Evolutionary conservation across 1,140 invertebrate genomes (phyloP).

Genomic region (Euura saliciscinereae): DNA sequence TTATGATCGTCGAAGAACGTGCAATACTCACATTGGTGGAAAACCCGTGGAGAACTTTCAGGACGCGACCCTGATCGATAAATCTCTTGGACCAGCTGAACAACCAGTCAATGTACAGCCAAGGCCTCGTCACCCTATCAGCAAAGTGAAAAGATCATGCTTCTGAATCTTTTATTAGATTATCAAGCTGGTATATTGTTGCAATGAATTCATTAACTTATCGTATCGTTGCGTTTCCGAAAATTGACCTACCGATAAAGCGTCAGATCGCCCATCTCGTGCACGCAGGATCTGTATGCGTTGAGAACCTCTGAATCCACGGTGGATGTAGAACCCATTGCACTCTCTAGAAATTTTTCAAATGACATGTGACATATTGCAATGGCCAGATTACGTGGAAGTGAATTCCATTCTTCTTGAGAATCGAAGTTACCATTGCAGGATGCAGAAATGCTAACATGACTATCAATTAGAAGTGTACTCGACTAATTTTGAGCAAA

Average conservation of each 20-base stretch:
- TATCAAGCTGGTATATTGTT: neutral
- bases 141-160: constrained; percentile 60
- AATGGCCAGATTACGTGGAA: too few relatives aligned
- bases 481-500: constrained; percentile 43
- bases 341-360: constrained; percentile 57
- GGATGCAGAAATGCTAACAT: too few relatives aligned
- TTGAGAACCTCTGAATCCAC: constrained; percentile 20
- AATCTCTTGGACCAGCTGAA: constrained; percentile 58
- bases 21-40: constrained; percentile 62
- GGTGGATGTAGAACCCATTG: constrained; percentile 34
- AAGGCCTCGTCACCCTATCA: constrained; percentile 63
- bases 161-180: constrained; percentile 27
- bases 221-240: too few relatives aligned
- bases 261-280: constrained; percentile 27
- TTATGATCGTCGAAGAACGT: neutral
- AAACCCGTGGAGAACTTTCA: constrained; percentile 74
- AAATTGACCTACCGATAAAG: constrained; percentile 24
- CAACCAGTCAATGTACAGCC: constrained; percentile 63
- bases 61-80: constrained; percentile 59
- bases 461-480: too few relatives aligned
- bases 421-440: too few relatives aligned
- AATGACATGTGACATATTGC: constrained; percentile 29
- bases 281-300: constrained; percentile 39
- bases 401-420: too few relatives aligned
- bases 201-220: neutral